Percentiles rank a stretch among this genome's conserved stretches.
phyloP scores from a whole-genome alignment of 2,888 invertebrate genomes.

The Mechanitis messenoides region DNA sequence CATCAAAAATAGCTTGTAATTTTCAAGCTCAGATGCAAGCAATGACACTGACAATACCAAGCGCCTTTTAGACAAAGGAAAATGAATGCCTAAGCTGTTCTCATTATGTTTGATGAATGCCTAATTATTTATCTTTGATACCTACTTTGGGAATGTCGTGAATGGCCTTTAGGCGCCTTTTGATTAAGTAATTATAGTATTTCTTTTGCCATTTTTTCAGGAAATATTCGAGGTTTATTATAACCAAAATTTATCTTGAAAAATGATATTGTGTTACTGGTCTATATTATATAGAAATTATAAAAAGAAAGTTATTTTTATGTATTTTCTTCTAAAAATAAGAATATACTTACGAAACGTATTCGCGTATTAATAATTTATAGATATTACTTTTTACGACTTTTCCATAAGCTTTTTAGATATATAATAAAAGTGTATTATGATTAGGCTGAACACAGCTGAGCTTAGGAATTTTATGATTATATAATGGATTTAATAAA shows the following conservation, averaged over 20 bases:
- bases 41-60: conserved; percentile 1
- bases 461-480: no score
- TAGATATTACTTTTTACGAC: no score
- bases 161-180: conserved; percentile 13
- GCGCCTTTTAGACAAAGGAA: conserved; percentile 33
- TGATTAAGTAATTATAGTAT: conserved; percentile 15
- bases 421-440: no score
- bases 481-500: no score
- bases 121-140: conserved; percentile 37
- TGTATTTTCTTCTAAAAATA: no score
- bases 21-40: conserved; percentile 6
- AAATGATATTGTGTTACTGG: background rate
- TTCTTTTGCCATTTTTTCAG: background rate
- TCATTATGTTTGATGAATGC: conserved; percentile 33
- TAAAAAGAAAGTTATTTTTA: no score
- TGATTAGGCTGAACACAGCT: no score
- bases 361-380: no score
- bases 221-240: conserved; percentile 3
- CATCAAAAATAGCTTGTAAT: background rate
- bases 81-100: conserved; percentile 34
- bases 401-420: no score
- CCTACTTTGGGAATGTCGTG: conserved; percentile 15
- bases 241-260: background rate
- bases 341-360: no score
- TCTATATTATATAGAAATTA: background rate